phyloP scores from a whole-genome alignment of 2,888 invertebrate species.

The Endotricha flammealis region DNA sequence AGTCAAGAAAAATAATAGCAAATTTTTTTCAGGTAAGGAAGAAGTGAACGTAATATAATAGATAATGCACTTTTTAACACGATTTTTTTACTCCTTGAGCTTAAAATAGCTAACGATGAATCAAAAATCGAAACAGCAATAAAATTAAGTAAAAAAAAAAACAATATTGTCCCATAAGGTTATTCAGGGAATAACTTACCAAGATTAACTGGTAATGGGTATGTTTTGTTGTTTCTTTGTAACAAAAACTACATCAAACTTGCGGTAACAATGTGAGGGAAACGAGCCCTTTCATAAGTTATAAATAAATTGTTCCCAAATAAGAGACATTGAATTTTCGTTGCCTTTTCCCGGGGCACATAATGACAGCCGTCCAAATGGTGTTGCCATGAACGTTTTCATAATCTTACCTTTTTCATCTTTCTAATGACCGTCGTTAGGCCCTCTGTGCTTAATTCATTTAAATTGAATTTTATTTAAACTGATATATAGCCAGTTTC shows the following conservation, averaged over 20 bases:
- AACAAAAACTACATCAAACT: conserved; percentile 3
- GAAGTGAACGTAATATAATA: too few species aligned
- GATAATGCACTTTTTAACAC: too few species aligned
- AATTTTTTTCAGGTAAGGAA: too few species aligned
- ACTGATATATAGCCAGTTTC: conserved; percentile 5
- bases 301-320: conserved; percentile 8
- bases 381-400: conserved; percentile 9
- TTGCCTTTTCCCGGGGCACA: conserved; percentile 6
- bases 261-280: conserved; percentile 5
- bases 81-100: too few species aligned
- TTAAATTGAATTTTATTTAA: conserved; percentile 9
- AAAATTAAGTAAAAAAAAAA: too few species aligned
- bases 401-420: conserved; percentile 12
- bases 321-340: conserved; percentile 9
- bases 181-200: not conserved
- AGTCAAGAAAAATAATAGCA: too few species aligned
- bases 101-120: too few species aligned
- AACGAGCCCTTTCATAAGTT: conserved; percentile 10
- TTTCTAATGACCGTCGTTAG: conserved; percentile 10
- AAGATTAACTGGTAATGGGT: not conserved
- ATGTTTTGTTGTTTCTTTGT: conserved; percentile 5
- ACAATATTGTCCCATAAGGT: too few species aligned
- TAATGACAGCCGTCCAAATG: conserved; percentile 10
- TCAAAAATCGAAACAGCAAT: too few species aligned
- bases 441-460: conserved; percentile 8